Evolutionary conservation across 2,113 vertebrate species (phyloP).

Genomic region (Alligator mississippiensis): DNA sequence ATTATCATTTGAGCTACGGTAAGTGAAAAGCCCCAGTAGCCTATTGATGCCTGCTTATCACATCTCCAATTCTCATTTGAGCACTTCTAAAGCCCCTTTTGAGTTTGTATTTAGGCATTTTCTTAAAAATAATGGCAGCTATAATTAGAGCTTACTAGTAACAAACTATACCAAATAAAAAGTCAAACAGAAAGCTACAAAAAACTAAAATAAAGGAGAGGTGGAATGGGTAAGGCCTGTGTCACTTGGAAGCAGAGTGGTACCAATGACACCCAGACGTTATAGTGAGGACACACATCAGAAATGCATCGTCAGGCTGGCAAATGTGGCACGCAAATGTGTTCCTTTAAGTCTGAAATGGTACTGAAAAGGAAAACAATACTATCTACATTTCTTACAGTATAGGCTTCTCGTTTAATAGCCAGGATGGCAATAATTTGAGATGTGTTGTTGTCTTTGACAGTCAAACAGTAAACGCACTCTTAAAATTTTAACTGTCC

Average conservation of each 20-base stretch:
- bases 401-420: neutral
- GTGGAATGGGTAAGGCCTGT: slow-evolving; percentile 11
- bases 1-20: slow-evolving; percentile 60
- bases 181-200: slow-evolving; percentile 38
- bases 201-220: slow-evolving; percentile 43
- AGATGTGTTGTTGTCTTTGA: neutral
- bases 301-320: slow-evolving; percentile 31
- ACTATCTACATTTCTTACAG: neutral
- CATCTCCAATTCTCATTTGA: slow-evolving; percentile 57
- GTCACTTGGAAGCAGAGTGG: slow-evolving; percentile 34
- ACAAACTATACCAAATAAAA: slow-evolving; percentile 51
- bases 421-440: neutral
- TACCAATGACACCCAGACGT: slow-evolving; percentile 22
- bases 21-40: slow-evolving; percentile 54
- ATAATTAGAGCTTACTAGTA: slow-evolving; percentile 60
- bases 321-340: slow-evolving; percentile 44
- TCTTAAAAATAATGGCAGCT: slow-evolving; percentile 53
- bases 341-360: neutral
- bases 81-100: slow-evolving; percentile 48
- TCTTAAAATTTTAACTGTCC: neutral
- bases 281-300: neutral
- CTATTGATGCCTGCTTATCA: slow-evolving; percentile 55
- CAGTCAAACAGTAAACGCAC: accelerated
- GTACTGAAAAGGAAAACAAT: neutral
- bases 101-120: slow-evolving; percentile 48